Evolutionary conservation across 2,797 vertebrate genomes (phyloP).

Genomic region (Apogon talboti): DNA sequence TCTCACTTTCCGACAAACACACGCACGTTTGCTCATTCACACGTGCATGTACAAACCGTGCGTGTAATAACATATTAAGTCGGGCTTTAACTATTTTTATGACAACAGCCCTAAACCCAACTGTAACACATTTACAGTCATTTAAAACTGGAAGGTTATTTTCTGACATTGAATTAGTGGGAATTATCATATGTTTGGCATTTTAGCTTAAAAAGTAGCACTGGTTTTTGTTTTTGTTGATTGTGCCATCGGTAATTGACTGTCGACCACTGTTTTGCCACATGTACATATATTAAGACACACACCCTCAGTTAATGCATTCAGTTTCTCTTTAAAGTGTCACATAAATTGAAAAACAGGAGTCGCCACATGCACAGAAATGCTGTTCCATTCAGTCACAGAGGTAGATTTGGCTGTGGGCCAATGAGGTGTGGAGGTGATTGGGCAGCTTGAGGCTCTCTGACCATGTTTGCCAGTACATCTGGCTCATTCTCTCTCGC

Average conservation of each 20-base stretch:
- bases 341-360: not conserved
- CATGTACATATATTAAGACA: no score
- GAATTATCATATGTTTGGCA: no score
- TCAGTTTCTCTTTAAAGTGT: not conserved
- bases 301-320: not conserved
- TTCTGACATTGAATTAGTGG: no score
- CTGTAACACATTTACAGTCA: no score
- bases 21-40: constrained; percentile 19
- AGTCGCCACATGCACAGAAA: not conserved
- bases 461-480: constrained; percentile 60
- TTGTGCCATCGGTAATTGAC: no score
- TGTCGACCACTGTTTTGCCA: no score
- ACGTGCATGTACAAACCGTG: constrained; percentile 5
- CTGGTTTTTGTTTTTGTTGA: no score
- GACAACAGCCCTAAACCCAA: no score
- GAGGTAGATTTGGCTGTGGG: constrained; percentile 63
- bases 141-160: no score
- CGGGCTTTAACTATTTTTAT: no score
- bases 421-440: constrained; percentile 69
- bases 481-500: constrained; percentile 55
- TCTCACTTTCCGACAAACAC: constrained; percentile 2
- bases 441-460: constrained; percentile 66
- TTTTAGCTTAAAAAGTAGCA: no score
- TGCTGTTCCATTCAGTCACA: constrained; percentile 70
- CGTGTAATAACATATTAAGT: not conserved